A percentile compares a stretch with the other conserved stretches of the same genome.
phyloP scores from a whole-genome alignment of 2,888 invertebrate genomes.

The Agrotis segetum region DNA sequence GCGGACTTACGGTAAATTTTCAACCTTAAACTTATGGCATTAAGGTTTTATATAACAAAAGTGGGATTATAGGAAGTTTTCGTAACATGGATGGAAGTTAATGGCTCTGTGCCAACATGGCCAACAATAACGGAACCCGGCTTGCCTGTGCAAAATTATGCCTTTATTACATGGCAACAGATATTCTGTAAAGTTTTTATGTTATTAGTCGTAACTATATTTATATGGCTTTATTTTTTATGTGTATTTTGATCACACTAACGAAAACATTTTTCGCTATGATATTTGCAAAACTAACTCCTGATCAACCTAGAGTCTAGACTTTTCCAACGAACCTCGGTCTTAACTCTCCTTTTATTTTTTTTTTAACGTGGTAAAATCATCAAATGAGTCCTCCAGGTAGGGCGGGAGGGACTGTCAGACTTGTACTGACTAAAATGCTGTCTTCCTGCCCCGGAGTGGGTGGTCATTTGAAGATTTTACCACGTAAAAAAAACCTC shows the following conservation, averaged over 20 bases:
- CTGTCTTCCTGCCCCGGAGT: too few relatives aligned
- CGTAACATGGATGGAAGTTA: conserved; percentile 79
- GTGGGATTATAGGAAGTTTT: conserved; percentile 76
- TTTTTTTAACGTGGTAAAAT: too few relatives aligned
- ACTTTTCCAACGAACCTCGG: too few relatives aligned
- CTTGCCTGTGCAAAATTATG: conserved; percentile 72
- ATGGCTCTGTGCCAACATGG: conserved; percentile 83
- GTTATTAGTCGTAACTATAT: conserved; percentile 35
- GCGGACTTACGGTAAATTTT: conserved; percentile 53
- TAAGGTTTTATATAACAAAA: conserved; percentile 76
- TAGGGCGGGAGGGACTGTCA: too few relatives aligned
- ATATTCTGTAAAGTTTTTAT: conserved; percentile 62
- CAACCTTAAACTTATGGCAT: conserved; percentile 65
- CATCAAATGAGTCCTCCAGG: too few relatives aligned
- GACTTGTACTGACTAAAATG: too few relatives aligned
- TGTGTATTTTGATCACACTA: background rate
- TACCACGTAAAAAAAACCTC: too few relatives aligned
- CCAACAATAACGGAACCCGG: conserved; percentile 78
- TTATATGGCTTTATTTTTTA: conserved; percentile 43
- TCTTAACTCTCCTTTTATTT: too few relatives aligned
- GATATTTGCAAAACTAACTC: background rate
- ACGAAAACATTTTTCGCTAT: background rate
- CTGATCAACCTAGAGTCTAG: too few relatives aligned
- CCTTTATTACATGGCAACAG: conserved; percentile 70
- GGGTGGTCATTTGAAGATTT: too few relatives aligned